Conservation (phyloP, 2,888 invertebrate species). For the Limnephilus lunatus region DNA sequence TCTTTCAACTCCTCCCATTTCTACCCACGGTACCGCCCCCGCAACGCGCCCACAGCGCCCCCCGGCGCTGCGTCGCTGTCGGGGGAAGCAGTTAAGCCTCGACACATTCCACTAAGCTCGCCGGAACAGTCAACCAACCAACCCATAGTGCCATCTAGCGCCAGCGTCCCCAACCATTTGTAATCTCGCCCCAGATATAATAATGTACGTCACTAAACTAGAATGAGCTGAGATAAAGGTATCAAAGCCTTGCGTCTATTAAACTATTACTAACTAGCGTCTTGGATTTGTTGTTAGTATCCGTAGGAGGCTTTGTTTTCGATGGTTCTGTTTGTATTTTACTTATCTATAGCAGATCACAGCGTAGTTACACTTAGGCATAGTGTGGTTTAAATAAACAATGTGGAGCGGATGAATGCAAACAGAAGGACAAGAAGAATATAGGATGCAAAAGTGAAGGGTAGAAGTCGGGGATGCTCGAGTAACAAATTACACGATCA, state of each 20-base stretch:
- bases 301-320: not conserved
- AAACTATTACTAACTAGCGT: not conserved
- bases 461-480: no score
- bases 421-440: no score
- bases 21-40: not conserved
- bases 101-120: slow-evolving; percentile 19
- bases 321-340: not conserved
- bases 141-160: not conserved
- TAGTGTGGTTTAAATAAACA: no score
- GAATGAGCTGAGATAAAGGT: slow-evolving; percentile 11
- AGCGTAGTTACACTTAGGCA: no score
- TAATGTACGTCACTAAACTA: not conserved
- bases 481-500: no score
- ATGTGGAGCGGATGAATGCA: no score
- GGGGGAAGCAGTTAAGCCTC: slow-evolving; percentile 29
- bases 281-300: not conserved
- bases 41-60: not conserved
- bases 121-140: not conserved
- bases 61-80: not conserved
- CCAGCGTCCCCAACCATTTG: not conserved
- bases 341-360: not conserved
- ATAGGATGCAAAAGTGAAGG: no score
- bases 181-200: slow-evolving; percentile 13
- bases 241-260: not conserved
- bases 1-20: not conserved